phyloP scores from a whole-genome alignment of 2,888 invertebrate genomes.

The Diadegma fenestrale region DNA sequence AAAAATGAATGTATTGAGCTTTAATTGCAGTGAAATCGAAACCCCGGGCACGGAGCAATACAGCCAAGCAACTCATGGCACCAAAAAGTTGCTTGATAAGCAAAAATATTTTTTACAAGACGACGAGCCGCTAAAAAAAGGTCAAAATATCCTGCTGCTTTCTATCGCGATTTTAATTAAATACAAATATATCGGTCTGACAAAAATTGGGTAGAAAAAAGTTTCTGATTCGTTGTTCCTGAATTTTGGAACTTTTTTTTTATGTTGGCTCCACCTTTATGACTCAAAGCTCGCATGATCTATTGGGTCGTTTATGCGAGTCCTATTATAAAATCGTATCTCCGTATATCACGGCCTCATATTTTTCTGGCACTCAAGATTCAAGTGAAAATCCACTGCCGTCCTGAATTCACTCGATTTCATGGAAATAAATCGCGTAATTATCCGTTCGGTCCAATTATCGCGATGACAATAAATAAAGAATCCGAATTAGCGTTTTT shows the following conservation, averaged over 20 bases:
- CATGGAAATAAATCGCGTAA: background rate
- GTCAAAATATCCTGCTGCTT: too few relatives aligned
- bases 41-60: too few relatives aligned
- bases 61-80: too few relatives aligned
- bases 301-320: slow-evolving; percentile 76
- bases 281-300: slow-evolving; percentile 65
- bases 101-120: too few relatives aligned
- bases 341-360: background rate
- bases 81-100: too few relatives aligned
- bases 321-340: slow-evolving; percentile 57
- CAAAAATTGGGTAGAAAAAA: background rate
- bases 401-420: background rate
- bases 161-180: too few relatives aligned
- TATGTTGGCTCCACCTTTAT: background rate
- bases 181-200: too few relatives aligned
- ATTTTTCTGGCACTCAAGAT: background rate
- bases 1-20: too few relatives aligned
- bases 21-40: too few relatives aligned
- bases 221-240: background rate
- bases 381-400: background rate
- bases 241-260: background rate
- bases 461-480: background rate
- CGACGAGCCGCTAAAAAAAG: too few relatives aligned
- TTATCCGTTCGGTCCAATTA: background rate
- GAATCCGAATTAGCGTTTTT: background rate